These are phyloP conservation scores for Psittacula cyanocephala DNA, from an alignment of 2,113 vertebrate species.

Conservation along the genomic window DNA sequence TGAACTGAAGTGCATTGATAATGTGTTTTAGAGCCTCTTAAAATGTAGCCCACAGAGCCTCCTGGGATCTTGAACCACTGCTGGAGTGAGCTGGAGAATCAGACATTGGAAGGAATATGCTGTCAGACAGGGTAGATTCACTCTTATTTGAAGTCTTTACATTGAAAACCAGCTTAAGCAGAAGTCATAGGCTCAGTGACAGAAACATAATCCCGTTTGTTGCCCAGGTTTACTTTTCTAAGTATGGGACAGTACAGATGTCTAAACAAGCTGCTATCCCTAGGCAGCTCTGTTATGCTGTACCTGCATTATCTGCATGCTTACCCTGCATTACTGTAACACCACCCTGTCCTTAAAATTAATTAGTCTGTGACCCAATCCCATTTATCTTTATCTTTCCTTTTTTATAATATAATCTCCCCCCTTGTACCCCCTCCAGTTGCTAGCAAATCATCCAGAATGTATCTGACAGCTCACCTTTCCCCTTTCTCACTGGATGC, in stretches of 20 bases:
- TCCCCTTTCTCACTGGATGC: not conserved
- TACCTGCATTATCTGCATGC: not conserved
- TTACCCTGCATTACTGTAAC: not conserved
- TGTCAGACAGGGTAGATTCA: not conserved
- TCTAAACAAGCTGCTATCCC: not conserved
- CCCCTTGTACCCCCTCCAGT: not conserved
- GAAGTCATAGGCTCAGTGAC: not conserved
- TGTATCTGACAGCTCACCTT: not conserved
- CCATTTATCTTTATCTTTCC: not conserved
- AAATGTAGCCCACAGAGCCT: not conserved
- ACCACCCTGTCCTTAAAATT: not conserved
- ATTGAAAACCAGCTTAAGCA: not conserved
- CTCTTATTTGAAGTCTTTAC: not conserved
- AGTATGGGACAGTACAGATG: rapidly evolving
- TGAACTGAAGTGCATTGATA: not conserved
- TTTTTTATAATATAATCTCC: not conserved
- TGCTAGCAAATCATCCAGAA: not conserved
- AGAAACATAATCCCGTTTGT: not conserved
- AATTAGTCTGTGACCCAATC: not conserved
- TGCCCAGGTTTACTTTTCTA: not conserved
- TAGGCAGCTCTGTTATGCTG: not conserved
- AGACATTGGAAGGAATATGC: not conserved
- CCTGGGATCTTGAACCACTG: not conserved
- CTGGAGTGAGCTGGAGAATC: not conserved
- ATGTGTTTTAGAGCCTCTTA: not conserved